These are phyloP conservation scores for Notodonta dromedarius DNA, from an alignment of 2,888 invertebrate genomes.

Conservation along the genomic window DNA sequence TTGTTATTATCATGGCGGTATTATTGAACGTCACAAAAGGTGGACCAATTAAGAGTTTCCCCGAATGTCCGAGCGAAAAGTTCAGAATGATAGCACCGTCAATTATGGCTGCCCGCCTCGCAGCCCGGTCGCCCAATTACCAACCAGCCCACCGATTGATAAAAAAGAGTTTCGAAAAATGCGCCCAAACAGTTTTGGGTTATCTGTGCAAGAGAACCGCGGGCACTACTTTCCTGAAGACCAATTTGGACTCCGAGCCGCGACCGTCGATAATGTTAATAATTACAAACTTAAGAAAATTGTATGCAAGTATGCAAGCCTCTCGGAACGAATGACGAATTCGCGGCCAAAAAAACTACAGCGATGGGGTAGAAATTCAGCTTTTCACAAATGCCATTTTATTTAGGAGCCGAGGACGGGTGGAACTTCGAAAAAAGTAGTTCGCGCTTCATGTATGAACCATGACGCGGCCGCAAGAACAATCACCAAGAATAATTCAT, in stretches of 20 bases:
- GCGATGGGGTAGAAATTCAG: conserved; percentile 58
- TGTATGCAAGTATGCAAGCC: conserved; percentile 53
- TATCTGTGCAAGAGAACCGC: conserved; percentile 64
- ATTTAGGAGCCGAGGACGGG: conserved; percentile 64
- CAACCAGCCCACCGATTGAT: conserved; percentile 72
- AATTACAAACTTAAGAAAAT: conserved; percentile 64
- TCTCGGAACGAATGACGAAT: conserved; percentile 38
- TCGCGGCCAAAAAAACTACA: conserved; percentile 50
- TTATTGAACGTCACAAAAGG: conserved; percentile 79
- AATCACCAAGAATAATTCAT: conserved; percentile 83
- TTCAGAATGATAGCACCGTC: conserved; percentile 81
- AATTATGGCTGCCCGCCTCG: conserved; percentile 72
- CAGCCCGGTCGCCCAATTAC: conserved; percentile 75
- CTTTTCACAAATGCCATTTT: conserved; percentile 67
- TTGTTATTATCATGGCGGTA: conserved; percentile 79
- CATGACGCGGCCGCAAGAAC: conserved; percentile 80
- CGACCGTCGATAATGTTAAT: conserved; percentile 66
- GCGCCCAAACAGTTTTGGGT: conserved; percentile 76
- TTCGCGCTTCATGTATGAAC: conserved; percentile 84
- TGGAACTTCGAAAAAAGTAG: conserved; percentile 75
- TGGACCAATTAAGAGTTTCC: conserved; percentile 83
- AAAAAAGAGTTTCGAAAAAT: conserved; percentile 78
- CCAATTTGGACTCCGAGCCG: conserved; percentile 56
- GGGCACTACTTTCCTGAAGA: conserved; percentile 60
- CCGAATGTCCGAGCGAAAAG: conserved; percentile 78